Evolutionary conservation across 1,140 invertebrate genomes (phyloP), one percentile per base, ranked within the genome.

Genomic region (Aethina tumida): DNA sequence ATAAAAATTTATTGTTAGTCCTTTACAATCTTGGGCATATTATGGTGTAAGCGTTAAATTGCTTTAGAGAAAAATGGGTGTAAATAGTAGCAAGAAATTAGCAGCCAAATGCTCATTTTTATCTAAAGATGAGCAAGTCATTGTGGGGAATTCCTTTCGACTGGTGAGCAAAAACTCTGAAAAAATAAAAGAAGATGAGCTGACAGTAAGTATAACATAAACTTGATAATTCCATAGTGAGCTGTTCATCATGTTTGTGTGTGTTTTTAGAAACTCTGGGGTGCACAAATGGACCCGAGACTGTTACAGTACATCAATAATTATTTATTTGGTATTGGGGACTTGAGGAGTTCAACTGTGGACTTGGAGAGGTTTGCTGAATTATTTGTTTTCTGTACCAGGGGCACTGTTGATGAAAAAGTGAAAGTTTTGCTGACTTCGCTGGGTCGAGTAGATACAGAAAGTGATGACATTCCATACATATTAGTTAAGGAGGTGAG

Each of bases 301-400:
- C 43, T 74, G 40, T 62, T 69, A 22, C 71, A 73, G 53, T 74
- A 71, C 40, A 63, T 74, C 5, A 66, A 68, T 12, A 73, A 73
- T 53, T 74, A 70, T 41, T 58, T 74, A 19, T 74, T 74, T 56
- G 72, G 70, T 16, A 64, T 58, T 7, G 65, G 66, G 0, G 56
- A 66, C n/a, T 52, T 62, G 35, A 67, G 70, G 47, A 40, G 60
- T 7, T 44, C 52, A 0, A 63, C 66, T 3, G 68, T 69, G 2
- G 71, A 73, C 41, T 67, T 75, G 46, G 70, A 73, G 38, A 49
- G 66, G 41, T 75, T 73, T 49, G 72, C 72, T 2, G 72, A 75
- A 45, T 50, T 75, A 0, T 75, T 72, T 50, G 71, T 74, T 0
- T 74, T 65, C 50, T 71, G 71, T 52, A 69, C 71, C 9, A 59